Percentiles rank a stretch among this genome's conserved stretches.
Evolutionary conservation across 2,888 invertebrate species (phyloP).

Genomic region (Drosophila ezoana): DNA sequence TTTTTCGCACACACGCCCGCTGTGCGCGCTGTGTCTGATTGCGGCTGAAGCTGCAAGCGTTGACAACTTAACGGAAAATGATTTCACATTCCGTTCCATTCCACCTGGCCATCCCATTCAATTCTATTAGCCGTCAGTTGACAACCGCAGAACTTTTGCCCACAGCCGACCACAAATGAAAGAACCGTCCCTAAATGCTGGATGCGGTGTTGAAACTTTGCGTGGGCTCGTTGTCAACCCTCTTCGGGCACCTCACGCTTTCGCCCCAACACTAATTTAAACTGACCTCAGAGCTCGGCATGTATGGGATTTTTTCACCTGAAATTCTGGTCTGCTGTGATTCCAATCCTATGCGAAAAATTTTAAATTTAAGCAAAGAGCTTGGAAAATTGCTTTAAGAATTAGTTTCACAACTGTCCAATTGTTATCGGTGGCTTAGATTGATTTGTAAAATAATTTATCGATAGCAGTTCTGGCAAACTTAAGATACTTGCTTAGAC

Average conservation of each 20-base stretch:
- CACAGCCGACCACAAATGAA: slow-evolving; percentile 35
- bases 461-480: too few species aligned
- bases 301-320: background rate
- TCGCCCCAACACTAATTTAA: too few species aligned
- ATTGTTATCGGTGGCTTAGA: too few species aligned
- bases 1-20: background rate
- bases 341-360: too few species aligned
- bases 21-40: slow-evolving; percentile 32
- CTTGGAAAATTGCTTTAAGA: too few species aligned
- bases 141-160: slow-evolving; percentile 26
- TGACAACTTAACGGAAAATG: slow-evolving; percentile 70
- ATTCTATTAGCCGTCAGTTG: background rate
- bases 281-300: background rate
- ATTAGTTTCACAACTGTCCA: too few species aligned
- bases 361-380: too few species aligned
- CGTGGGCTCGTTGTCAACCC: background rate
- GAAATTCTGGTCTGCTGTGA: too few species aligned
- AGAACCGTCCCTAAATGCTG: slow-evolving; percentile 8
- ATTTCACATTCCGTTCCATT: slow-evolving; percentile 57
- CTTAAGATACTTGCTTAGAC: too few species aligned
- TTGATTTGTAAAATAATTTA: too few species aligned
- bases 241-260: background rate
- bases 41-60: slow-evolving; percentile 25
- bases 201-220: slow-evolving; percentile 1
- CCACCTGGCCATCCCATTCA: too few species aligned